Conservation (phyloP, 2,113 vertebrate genomes). For the Equus przewalskii region DNA sequence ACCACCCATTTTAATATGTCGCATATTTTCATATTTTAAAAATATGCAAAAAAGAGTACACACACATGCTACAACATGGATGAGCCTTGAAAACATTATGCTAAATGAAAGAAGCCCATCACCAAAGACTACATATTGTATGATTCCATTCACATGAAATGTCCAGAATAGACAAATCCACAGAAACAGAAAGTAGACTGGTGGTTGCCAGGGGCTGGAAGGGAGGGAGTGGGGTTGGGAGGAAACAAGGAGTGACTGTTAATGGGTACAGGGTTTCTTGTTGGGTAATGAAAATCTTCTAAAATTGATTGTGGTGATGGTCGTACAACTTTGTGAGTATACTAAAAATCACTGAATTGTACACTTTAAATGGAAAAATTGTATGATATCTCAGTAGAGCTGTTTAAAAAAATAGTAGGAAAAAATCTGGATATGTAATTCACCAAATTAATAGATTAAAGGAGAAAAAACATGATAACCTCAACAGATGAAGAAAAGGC, state of each 20-base stretch:
- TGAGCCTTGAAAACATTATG: neutral
- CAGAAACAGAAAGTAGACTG: neutral
- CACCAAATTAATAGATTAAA: neutral
- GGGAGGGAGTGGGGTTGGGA: too few species aligned
- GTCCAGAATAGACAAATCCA: neutral
- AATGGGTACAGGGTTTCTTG: neutral
- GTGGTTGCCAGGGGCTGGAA: neutral
- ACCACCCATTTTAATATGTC: neutral
- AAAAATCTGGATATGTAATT: neutral
- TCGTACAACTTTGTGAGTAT: neutral
- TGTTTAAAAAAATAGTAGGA: neutral
- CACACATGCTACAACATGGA: neutral
- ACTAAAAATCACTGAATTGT: neutral
- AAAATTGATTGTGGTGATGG: neutral
- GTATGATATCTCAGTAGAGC: neutral
- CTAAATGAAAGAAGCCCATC: neutral
- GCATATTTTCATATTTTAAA: neutral
- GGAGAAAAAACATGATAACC: neutral
- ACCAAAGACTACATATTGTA: neutral
- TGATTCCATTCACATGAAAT: neutral
- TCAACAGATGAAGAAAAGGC: neutral
- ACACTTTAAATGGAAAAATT: neutral
- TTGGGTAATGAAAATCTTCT: neutral
- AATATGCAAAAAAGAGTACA: neutral
- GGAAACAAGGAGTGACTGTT: neutral